Percentiles rank a stretch among this genome's conserved stretches.
phyloP scores from a whole-genome alignment of 2,797 vertebrate genomes.

The Squalus acanthias region DNA sequence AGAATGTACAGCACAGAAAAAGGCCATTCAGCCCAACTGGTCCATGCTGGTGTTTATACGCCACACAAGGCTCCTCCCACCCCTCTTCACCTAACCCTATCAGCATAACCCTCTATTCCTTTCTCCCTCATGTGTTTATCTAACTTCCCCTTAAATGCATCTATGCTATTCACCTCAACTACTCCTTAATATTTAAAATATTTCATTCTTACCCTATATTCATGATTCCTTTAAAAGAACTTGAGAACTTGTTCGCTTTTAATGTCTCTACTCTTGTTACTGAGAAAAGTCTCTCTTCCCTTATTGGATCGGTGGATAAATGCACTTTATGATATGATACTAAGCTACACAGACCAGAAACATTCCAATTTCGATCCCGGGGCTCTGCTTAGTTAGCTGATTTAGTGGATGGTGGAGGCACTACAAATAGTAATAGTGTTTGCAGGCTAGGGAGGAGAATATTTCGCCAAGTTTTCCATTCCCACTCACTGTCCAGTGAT shows the following conservation, averaged over 20 bases:
- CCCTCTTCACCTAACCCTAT: not conserved
- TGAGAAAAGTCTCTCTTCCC: not conserved
- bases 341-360: not conserved
- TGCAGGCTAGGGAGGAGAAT: not conserved
- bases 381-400: not conserved
- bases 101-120: not conserved
- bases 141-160: not conserved
- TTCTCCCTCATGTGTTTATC: not conserved
- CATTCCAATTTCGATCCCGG: not conserved
- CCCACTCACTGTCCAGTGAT: not conserved
- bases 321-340: not conserved
- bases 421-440: not conserved
- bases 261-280: not conserved
- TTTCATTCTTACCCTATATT: not conserved
- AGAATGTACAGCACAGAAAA: not conserved
- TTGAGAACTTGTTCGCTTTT: not conserved
- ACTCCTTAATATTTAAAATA: not conserved
- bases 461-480: not conserved
- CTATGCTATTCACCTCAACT: not conserved
- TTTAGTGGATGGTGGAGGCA: not conserved
- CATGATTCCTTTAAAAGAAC: not conserved
- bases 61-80: too few species aligned
- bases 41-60: not conserved
- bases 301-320: too few species aligned
- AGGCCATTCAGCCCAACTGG: not conserved